These are phyloP conservation scores for Pollenia labialis DNA, from an alignment of 2,888 invertebrate species.

Conservation along the genomic window DNA sequence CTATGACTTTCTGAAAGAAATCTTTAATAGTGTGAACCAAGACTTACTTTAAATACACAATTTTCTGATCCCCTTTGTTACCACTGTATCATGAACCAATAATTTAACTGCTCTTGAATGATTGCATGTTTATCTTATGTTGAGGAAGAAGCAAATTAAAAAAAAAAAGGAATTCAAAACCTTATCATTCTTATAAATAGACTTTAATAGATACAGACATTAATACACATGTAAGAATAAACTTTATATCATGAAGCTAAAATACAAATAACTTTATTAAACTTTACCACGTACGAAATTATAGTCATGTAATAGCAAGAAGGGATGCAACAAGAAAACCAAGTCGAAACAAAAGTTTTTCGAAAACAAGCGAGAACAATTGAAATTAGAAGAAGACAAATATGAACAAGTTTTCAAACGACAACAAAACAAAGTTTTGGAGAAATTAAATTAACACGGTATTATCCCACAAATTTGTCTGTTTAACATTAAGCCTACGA, in stretches of 20 bases:
- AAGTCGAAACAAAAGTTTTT: no score
- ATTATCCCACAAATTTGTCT: constrained; percentile 38
- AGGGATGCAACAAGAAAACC: not conserved
- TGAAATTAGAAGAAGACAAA: not conserved
- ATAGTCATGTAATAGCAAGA: constrained; percentile 1
- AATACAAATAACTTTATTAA: constrained; percentile 30
- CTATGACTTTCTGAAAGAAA: no score
- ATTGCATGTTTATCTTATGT: not conserved
- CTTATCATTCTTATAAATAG: constrained; percentile 3
- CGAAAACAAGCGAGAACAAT: no score
- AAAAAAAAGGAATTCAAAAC: not conserved
- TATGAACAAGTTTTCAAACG: not conserved
- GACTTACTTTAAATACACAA: no score
- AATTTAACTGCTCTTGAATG: not conserved
- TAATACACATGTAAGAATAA: not conserved
- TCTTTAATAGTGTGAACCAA: no score
- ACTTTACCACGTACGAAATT: not conserved
- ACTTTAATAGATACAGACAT: constrained; percentile 11
- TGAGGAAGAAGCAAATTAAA: no score
- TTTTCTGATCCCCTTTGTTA: no score
- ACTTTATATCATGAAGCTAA: not conserved
- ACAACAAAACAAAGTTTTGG: constrained; percentile 30
- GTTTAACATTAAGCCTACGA: constrained; percentile 30
- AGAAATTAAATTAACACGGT: constrained; percentile 39
- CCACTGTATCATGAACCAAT: not conserved